Evolutionary conservation across 2,797 vertebrate genomes (phyloP).

Genomic region (Phyllotis vaccarum): DNA sequence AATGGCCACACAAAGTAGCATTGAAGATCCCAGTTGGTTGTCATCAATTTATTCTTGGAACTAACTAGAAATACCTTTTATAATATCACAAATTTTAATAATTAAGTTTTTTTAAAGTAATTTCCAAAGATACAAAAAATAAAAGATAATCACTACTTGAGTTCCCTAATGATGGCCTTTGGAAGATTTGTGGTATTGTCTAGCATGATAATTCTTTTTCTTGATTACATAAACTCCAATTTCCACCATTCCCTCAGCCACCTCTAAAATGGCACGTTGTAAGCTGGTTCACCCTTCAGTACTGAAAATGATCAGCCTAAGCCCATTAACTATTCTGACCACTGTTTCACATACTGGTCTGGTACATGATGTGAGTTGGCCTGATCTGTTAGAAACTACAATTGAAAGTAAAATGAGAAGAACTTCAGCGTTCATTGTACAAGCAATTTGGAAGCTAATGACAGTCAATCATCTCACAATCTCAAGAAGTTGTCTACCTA

Average conservation of each 20-base stretch:
- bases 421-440: background rate
- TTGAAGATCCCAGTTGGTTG: background rate
- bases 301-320: slow-evolving; percentile 4
- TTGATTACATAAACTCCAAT: slow-evolving; percentile 21
- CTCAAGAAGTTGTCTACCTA: background rate
- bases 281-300: background rate
- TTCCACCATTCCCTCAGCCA: background rate
- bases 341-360: background rate
- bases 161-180: background rate
- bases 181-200: background rate
- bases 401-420: slow-evolving; percentile 9
- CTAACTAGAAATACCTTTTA: background rate
- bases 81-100: background rate
- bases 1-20: background rate
- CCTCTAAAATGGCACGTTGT: background rate
- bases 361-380: background rate
- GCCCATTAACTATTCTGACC: background rate
- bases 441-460: slow-evolving; percentile 7
- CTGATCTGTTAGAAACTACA: slow-evolving; percentile 8
- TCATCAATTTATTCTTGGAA: slow-evolving; percentile 2
- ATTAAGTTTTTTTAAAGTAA: background rate
- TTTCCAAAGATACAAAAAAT: background rate
- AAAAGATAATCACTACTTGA: slow-evolving; percentile 4
- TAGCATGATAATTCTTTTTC: slow-evolving; percentile 5
- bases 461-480: background rate